Evolutionary conservation across 2,888 invertebrate species (phyloP).

Genomic region (Empis stercorea): DNA sequence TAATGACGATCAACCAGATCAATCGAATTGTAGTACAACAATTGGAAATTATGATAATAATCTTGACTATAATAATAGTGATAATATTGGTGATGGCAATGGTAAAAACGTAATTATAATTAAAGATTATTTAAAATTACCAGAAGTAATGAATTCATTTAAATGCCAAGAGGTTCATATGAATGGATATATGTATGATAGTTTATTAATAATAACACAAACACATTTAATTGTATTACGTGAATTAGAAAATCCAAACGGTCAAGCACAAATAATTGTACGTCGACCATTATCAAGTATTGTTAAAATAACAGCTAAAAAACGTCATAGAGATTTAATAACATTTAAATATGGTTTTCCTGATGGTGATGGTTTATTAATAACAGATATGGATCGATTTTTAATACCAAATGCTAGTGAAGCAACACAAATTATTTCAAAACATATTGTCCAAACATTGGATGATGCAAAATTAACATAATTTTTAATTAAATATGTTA

Average conservation of each 20-base stretch:
- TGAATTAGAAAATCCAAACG: constrained; percentile 56
- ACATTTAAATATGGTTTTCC: constrained; percentile 92
- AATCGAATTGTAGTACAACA: neutral
- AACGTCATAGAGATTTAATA: constrained; percentile 87
- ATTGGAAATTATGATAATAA: too few relatives aligned
- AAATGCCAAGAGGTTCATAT: constrained; percentile 86
- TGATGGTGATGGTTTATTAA: constrained; percentile 63
- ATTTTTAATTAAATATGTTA: constrained; percentile 11
- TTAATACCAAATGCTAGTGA: constrained; percentile 83
- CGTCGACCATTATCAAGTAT: constrained; percentile 80
- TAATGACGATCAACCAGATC: constrained; percentile 41
- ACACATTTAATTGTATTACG: constrained; percentile 77
- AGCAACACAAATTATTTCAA: constrained; percentile 79
- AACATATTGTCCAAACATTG: constrained; percentile 62
- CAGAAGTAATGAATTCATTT: constrained; percentile 75
- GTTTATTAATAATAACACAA: constrained; percentile 73
- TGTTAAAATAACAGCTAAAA: constrained; percentile 94
- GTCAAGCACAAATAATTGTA: constrained; percentile 73
- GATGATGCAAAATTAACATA: constrained; percentile 27
- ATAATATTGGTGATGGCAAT: constrained; percentile 44
- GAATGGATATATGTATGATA: constrained; percentile 79
- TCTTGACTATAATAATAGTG: constrained; percentile 21
- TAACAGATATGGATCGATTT: constrained; percentile 85
- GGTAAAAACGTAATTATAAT: constrained; percentile 68
- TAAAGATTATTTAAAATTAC: constrained; percentile 66